Conservation (phyloP, 2,888 invertebrate species). For the Agonopterix subpropinquella region DNA sequence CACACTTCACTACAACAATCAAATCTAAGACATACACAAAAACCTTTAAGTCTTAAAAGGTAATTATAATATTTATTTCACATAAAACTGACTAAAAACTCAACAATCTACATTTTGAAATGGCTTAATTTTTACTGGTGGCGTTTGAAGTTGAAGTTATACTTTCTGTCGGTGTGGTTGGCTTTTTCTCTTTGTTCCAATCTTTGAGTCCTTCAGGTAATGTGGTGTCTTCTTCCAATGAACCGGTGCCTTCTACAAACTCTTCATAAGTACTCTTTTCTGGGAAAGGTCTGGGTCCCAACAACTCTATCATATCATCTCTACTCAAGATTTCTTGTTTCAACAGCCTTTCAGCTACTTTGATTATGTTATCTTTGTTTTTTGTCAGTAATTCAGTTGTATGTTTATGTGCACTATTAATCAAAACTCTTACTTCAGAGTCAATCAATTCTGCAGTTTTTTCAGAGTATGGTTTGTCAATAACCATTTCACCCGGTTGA, state of each 20-base stretch:
- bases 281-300: conserved; percentile 96
- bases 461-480: conserved; percentile 99
- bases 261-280: conserved; percentile 99
- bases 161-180: conserved; percentile 35
- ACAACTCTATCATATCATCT: conserved; percentile 97
- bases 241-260: conserved; percentile 98
- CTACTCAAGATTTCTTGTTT: conserved; percentile 96
- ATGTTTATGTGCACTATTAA: conserved; percentile 81
- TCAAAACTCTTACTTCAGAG: conserved; percentile 82
- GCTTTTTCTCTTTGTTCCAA: conserved; percentile 88
- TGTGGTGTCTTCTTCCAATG: conserved; percentile 96
- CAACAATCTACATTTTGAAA: conserved; percentile 36
- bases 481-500: conserved; percentile 91
- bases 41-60: conserved; percentile 55
- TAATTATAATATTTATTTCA: conserved; percentile 55
- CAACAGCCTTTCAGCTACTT: conserved; percentile 90
- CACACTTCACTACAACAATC: conserved; percentile 25
- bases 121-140: conserved; percentile 49
- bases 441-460: conserved; percentile 97
- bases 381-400: conserved; percentile 86
- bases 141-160: conserved; percentile 30
- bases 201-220: conserved; percentile 96
- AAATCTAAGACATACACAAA: conserved; percentile 10
- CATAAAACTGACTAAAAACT: conserved; percentile 39
- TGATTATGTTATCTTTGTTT: conserved; percentile 91